These are phyloP conservation scores for Rhagologus leucostigma DNA, from an alignment of 2,113 vertebrate species.

Conservation along the genomic window DNA sequence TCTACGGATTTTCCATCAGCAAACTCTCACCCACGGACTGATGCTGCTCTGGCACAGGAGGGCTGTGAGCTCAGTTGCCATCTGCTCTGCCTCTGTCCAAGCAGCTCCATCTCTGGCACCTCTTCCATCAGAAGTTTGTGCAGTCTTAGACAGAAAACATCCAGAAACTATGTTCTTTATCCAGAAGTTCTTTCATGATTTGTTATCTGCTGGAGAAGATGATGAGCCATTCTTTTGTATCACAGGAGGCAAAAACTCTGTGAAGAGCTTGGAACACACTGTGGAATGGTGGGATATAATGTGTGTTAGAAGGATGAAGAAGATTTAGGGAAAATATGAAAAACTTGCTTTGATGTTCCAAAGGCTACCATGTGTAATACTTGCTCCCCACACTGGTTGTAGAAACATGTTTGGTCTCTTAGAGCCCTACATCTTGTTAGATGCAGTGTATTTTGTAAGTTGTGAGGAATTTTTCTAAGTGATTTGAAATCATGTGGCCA, in stretches of 20 bases:
- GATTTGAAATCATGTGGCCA: neutral
- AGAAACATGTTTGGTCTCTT: neutral
- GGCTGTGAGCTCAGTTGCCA: neutral
- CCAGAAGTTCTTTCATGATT: neutral
- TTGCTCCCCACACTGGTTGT: neutral
- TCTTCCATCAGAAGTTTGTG: neutral
- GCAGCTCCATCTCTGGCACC: neutral
- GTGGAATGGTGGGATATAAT: neutral
- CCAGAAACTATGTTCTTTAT: neutral
- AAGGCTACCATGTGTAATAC: too few species aligned
- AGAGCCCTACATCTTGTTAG: neutral
- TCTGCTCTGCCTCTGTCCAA: slow-evolving; percentile 8
- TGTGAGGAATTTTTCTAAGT: neutral
- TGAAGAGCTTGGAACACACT: neutral
- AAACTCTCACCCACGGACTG: slow-evolving; percentile 1
- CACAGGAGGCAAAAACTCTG: neutral
- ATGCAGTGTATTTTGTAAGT: neutral
- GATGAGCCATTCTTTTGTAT: neutral
- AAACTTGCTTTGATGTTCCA: neutral
- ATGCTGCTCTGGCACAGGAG: neutral
- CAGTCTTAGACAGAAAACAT: neutral
- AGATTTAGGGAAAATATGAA: neutral
- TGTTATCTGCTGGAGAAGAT: neutral
- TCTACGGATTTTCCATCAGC: neutral
- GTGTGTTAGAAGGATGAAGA: neutral